Conservation (phyloP, 2,113 vertebrate species). For the Alethe diademata region DNA sequence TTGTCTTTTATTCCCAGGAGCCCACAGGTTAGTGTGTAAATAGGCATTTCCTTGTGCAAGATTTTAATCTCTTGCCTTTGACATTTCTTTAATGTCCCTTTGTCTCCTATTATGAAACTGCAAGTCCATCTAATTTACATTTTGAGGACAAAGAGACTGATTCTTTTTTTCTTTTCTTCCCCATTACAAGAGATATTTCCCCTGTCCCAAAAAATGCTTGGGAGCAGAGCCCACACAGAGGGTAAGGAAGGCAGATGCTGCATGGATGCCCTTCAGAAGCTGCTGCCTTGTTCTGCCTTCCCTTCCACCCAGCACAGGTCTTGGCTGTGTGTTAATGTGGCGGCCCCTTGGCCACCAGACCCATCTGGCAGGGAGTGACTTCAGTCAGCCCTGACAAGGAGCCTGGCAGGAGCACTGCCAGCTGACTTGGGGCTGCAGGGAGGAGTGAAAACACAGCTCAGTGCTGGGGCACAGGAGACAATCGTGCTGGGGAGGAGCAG, state of each 20-base stretch:
- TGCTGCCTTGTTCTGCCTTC: fast-evolving
- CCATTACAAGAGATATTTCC: not conserved
- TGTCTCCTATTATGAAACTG: not conserved
- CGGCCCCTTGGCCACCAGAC: not conserved
- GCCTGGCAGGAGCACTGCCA: not conserved
- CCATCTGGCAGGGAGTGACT: not conserved
- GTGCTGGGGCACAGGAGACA: fast-evolving
- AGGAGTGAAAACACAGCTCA: not conserved
- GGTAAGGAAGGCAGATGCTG: not conserved
- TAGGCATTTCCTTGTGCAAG: not conserved
- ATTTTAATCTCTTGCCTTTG: not conserved
- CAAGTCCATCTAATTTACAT: not conserved
- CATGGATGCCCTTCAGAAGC: not conserved
- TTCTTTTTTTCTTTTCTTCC: not conserved
- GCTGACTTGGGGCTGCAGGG: not conserved
- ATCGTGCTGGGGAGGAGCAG: not conserved
- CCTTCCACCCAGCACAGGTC: fast-evolving
- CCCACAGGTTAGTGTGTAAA: not conserved
- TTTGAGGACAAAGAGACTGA: not conserved
- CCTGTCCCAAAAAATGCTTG: not conserved
- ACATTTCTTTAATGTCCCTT: not conserved
- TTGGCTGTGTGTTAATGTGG: not conserved
- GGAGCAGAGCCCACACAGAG: not conserved
- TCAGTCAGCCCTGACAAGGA: not conserved
- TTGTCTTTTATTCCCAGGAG: not conserved